These are phyloP conservation scores for Ciona savignyi DNA, from an alignment of 23 tunicate species.

Conservation along the genomic window DNA sequence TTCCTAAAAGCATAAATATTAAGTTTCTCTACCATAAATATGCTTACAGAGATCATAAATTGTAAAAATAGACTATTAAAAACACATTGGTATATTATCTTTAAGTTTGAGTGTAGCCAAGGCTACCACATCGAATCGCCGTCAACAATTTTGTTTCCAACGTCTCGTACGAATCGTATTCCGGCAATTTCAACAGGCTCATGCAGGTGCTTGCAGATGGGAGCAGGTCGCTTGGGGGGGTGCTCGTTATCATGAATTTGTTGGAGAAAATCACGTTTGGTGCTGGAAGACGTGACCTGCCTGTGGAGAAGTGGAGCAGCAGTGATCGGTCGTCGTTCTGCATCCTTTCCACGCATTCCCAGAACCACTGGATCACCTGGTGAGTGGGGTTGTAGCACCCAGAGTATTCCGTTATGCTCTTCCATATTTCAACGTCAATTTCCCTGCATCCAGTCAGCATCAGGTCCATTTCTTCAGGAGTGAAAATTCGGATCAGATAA, in stretches of 20 bases:
- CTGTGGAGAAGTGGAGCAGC: constrained; percentile 61
- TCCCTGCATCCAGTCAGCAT: constrained; percentile 62
- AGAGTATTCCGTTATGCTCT: constrained; percentile 40
- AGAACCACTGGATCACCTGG: constrained; percentile 68
- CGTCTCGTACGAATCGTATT: constrained; percentile 39
- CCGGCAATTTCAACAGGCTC: constrained; percentile 85
- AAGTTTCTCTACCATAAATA: too few relatives aligned
- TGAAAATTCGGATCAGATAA: constrained; percentile 61
- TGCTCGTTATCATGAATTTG: constrained; percentile 30
- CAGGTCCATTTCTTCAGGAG: constrained; percentile 56
- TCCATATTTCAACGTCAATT: constrained; percentile 56
- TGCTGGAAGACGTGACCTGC: constrained; percentile 76
- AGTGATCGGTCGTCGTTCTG: constrained; percentile 22
- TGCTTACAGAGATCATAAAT: too few relatives aligned
- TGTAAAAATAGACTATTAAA: too few relatives aligned
- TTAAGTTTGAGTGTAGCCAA: constrained; percentile 71
- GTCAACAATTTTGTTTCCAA: constrained; percentile 36
- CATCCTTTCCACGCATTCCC: constrained; percentile 74
- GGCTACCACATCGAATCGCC: constrained; percentile 61
- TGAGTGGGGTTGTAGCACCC: constrained; percentile 25
- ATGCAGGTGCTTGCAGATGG: constrained; percentile 95
- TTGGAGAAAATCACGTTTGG: constrained; percentile 17
- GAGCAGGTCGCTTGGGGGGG: constrained; percentile 31
- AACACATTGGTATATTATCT: neutral
- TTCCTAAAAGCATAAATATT: too few relatives aligned